These are phyloP conservation scores for Escarpia spicata DNA, from an alignment of 2,888 invertebrate genomes.

Conservation along the genomic window DNA sequence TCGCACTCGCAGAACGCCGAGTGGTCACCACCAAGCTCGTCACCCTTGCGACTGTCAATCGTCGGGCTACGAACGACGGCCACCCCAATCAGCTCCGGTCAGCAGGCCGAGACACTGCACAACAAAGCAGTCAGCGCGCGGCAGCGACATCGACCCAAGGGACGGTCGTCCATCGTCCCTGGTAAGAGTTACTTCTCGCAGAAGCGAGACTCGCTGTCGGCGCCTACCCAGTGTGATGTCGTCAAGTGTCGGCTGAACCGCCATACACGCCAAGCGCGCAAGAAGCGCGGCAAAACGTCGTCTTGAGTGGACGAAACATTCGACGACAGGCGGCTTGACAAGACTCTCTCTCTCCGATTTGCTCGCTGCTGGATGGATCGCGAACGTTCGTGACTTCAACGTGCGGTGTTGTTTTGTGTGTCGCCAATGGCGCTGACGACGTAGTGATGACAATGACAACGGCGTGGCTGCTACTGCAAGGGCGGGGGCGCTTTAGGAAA, in stretches of 20 bases:
- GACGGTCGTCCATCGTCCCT: constrained; percentile 48
- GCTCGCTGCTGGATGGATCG: not conserved
- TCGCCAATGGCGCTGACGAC: not conserved
- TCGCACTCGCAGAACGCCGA: not conserved
- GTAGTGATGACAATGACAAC: not conserved
- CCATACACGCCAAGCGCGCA: not conserved
- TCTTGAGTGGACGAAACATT: not conserved
- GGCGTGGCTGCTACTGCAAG: not conserved
- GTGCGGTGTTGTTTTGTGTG: not conserved
- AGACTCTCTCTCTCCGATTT: not conserved
- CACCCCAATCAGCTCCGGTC: not conserved
- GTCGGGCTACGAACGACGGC: not conserved
- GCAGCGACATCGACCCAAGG: constrained; percentile 42
- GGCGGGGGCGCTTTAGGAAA: not conserved
- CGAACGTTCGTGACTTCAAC: not conserved
- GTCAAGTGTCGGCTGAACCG: not conserved
- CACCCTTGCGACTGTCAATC: not conserved
- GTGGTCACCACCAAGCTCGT: not conserved
- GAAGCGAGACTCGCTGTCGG: constrained; percentile 51
- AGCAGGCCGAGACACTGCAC: not conserved
- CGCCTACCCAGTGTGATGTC: constrained; percentile 27
- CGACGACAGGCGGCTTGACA: not conserved
- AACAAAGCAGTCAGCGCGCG: not conserved
- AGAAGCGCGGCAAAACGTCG: not conserved
- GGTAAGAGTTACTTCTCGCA: constrained; percentile 54